Evolutionary conservation across 1,140 invertebrate genomes (phyloP), one percentile per base, ranked within the genome.

Genomic region (Dendrolimus punctatus): DNA sequence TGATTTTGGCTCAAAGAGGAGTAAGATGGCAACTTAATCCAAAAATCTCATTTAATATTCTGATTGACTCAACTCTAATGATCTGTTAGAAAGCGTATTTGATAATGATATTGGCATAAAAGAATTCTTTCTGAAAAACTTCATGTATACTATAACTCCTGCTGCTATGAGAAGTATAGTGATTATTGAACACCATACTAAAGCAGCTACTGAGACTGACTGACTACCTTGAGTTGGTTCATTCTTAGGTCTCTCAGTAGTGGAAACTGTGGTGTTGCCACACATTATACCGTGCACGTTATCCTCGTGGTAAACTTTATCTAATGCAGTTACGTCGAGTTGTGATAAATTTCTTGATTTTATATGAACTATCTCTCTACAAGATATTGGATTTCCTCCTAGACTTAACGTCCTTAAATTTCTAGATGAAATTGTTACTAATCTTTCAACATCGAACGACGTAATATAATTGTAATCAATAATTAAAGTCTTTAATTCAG

Each of bases 281-380:
- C 80, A 84, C 60, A 58, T 68, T 46, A 84, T 84, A 39, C 80
- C 80, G 47, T 80, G 60, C 4, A 81, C 80, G 54, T 84, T 84
- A 51, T 84, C 80, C 53, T 84, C 80, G 42, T 84, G 75, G 56
- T 72, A 84, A 49, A 79, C 59, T 60, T 81, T 80, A 48, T 82
- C 51, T 5, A 79, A 57, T 42, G 80, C 73, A 37, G 78, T 84
- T 7, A 84, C 66, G 57, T 76, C 68, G 1, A 81, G 52, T 40
- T 55, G 55, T 47, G 60, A 62, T 60, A 9, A 47, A 62, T 48
- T 66, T 69, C 10, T 37, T 7, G 49, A 64, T 43, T 64, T 74
- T 9, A 70, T 63, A 59, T 69, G 58, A 39, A 80, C 70, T 6
- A 84, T 72, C 59, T 82, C 76, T 53, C 71, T 71, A 62, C 80